These are phyloP conservation scores for Sphaeridia pumilis DNA, from an alignment of 2,888 invertebrate species.

Conservation along the genomic window DNA sequence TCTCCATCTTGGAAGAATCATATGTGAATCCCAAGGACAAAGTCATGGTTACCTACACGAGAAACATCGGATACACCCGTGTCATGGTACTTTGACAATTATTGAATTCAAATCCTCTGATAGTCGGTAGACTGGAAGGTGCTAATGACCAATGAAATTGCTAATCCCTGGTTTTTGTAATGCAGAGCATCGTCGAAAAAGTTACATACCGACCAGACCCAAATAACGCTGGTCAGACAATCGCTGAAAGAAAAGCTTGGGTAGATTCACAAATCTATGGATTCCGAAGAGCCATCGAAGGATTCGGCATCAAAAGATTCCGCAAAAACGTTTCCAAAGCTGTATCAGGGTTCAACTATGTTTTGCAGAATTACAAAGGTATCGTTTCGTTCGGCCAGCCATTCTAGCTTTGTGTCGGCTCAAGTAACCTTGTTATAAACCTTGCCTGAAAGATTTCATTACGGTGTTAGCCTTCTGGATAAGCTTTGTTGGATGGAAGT, in stretches of 20 bases:
- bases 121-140: no score
- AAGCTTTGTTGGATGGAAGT: no score
- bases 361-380: constrained; percentile 48
- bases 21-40: constrained; percentile 72
- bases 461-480: no score
- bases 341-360: constrained; percentile 71
- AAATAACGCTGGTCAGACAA: constrained; percentile 58
- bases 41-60: constrained; percentile 76
- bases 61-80: constrained; percentile 81
- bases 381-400: not conserved
- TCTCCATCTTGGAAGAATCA: constrained; percentile 89
- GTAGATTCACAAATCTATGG: constrained; percentile 52
- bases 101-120: no score
- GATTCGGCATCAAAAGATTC: constrained; percentile 80
- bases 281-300: constrained; percentile 73
- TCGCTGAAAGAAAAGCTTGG: constrained; percentile 72
- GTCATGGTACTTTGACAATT: constrained; percentile 87
- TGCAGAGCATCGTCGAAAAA: constrained; percentile 76
- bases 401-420: no score
- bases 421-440: no score
- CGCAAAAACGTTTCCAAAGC: constrained; percentile 74
- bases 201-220: constrained; percentile 66
- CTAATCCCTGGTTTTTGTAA: no score
- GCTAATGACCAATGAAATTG: no score
- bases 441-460: no score